phyloP scores from a whole-genome alignment of 2,113 vertebrate genomes.

The Anoplopoma fimbria region DNA sequence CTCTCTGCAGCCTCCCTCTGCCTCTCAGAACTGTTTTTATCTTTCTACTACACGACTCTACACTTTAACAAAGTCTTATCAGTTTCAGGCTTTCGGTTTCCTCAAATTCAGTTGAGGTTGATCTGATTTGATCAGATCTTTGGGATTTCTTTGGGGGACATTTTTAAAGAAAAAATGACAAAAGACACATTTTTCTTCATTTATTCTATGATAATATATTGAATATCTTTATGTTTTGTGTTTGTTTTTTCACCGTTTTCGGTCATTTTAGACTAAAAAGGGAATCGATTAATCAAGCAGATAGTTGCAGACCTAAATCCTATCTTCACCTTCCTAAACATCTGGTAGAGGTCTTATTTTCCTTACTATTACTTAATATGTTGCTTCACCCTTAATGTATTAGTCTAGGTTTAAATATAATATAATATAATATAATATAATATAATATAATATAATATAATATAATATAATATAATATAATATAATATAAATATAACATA shows the following conservation, averaged over 20 bases:
- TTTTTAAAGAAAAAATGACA: neutral
- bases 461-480: neutral
- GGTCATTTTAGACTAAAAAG: neutral
- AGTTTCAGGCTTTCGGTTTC: neutral
- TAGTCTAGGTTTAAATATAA: too few relatives aligned
- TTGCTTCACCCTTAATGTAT: too few relatives aligned
- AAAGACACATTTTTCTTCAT: neutral
- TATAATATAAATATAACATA: too few relatives aligned
- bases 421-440: too few relatives aligned
- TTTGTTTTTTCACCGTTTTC: neutral
- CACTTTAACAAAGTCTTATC: neutral
- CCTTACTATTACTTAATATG: neutral
- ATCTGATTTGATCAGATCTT: neutral
- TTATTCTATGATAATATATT: neutral
- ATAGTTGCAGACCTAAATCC: neutral
- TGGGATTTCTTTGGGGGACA: accelerated
- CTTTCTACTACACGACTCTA: neutral
- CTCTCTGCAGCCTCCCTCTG: slow-evolving; percentile 5
- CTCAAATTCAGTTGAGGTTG: neutral
- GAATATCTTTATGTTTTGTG: neutral
- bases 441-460: too few relatives aligned
- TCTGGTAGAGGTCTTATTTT: neutral
- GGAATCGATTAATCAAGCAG: neutral
- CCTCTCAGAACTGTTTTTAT: neutral
- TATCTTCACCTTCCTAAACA: neutral